Base-by-base conservation (phyloP, 2,797 vertebrate species). In the Crypturellus tataupa region DNA sequence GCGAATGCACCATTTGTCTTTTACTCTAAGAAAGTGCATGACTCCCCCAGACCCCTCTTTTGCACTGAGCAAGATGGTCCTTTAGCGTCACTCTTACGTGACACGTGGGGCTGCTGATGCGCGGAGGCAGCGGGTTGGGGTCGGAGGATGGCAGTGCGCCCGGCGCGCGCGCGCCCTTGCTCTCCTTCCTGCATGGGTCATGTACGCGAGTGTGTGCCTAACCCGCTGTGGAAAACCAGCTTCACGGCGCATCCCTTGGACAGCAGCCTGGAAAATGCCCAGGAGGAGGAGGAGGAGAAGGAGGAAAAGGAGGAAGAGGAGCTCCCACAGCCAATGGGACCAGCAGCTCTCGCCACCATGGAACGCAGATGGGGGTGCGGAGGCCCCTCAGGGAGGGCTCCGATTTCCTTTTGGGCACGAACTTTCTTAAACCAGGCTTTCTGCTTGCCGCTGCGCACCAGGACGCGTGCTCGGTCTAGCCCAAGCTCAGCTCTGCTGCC, bases 191-290 rank as follows among this genome's bases (percentile, higher is more conserved):
- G 87, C 47, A 49, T 23, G 23, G 46, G 2, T 27, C 85, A 21
- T 1, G 0, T 33, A 1, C n/a, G 33, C 59, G 8, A 3, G 64
- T 29, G 81, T 2, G 3, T 21, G 44, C 0, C 0, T 9, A 59
- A 44, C 18, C 10, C 46, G 13, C 68, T 33, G 2, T 1, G 58
- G 21, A 21, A 72, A 89, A 79, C 0, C 14, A 16, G 56, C 33
- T 12, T 47, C 80, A 40, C 39, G 79, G 79, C 76, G 71, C 35
- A 5, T 17, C 76, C 94, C 83, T 67, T 90, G 0, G 21, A 60
- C 4, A 94, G 75, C 40, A 84, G 47, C 58, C 19, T 25, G 14
- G 75, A 90, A 83, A 85, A 53, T 40, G 94, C 77, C 4, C 78
- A 81, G 24, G 33, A 83, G 63, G 23, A 73, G n/a, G 67, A 67